These are phyloP conservation scores for Benitochromis conjunctus DNA, from an alignment of 2,113 vertebrate species.

Conservation along the genomic window DNA sequence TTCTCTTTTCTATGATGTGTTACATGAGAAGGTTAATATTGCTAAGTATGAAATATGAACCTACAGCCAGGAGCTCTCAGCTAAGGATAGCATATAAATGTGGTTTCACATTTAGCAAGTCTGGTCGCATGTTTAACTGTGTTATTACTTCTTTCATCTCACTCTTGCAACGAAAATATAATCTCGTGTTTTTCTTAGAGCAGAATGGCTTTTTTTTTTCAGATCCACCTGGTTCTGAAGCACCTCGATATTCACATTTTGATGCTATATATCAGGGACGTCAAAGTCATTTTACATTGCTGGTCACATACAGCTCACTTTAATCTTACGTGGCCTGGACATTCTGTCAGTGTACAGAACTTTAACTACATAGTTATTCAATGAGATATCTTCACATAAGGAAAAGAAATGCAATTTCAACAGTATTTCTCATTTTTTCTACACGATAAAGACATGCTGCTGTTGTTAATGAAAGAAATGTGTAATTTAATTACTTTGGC, in stretches of 20 bases:
- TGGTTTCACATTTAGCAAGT: not conserved
- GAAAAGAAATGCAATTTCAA: not conserved
- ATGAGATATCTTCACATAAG: not conserved
- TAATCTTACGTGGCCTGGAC: not conserved
- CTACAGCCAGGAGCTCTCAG: not conserved
- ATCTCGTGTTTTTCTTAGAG: not conserved
- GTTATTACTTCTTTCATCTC: not conserved
- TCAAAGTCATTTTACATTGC: not conserved
- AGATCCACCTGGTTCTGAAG: not conserved
- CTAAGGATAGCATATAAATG: not conserved
- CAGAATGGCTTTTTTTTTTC: not conserved
- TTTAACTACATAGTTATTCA: not conserved
- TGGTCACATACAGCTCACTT: not conserved
- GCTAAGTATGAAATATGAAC: not conserved
- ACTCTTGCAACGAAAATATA: not conserved
- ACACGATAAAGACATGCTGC: not conserved
- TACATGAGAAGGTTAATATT: not conserved
- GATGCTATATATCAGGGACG: not conserved
- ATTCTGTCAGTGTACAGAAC: accelerated
- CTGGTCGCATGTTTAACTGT: not conserved
- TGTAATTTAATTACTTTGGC: accelerated
- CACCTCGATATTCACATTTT: not conserved
- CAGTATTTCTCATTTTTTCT: not conserved
- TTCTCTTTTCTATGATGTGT: not conserved
- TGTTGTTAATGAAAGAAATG: not conserved